Conservation (phyloP, 2,888 invertebrate species). For the Megastigmus dorsalis region DNA sequence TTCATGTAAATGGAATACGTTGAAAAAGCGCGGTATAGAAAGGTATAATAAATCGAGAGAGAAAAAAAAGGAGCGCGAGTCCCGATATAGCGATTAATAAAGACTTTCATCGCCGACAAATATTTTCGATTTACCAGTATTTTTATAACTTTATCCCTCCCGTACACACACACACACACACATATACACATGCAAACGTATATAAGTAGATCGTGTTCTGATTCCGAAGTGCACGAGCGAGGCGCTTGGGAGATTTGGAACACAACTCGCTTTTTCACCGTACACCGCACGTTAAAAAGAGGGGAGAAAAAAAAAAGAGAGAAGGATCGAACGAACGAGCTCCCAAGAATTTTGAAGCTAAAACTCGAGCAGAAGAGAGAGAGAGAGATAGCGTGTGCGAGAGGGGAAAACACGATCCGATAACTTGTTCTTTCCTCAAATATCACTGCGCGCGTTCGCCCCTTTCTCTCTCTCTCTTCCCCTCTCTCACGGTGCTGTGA, state of each 20-base stretch:
- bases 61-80: neutral
- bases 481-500: neutral
- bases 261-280: no score
- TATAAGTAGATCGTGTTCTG: no score
- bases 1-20: slow-evolving; percentile 31
- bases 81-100: neutral
- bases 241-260: no score
- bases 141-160: no score
- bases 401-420: no score
- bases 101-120: neutral
- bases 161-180: no score
- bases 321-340: neutral
- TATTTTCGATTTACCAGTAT: slow-evolving; percentile 1
- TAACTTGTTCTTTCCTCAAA: neutral
- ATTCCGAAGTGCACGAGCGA: no score
- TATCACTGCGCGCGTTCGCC: neutral
- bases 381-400: no score
- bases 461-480: neutral
- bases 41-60: slow-evolving; percentile 26
- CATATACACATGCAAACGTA: no score
- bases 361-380: no score
- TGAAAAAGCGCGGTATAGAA: neutral
- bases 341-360: no score
- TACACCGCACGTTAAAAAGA: no score
- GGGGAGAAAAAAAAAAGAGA: neutral